Evolutionary conservation across 1,140 invertebrate genomes (phyloP), one percentile per base, ranked within the genome.

Genomic region (Aphis gossypii): DNA sequence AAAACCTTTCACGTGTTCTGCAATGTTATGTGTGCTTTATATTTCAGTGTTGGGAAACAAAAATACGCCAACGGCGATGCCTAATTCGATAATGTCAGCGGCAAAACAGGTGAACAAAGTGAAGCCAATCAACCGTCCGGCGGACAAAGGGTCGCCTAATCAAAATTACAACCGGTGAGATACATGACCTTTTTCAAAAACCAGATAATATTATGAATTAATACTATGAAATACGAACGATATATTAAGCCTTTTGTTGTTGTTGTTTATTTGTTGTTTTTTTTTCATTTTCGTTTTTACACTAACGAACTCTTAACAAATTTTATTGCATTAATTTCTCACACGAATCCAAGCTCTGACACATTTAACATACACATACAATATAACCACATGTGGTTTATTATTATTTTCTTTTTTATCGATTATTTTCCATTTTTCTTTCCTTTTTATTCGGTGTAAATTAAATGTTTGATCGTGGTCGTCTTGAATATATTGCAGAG

Each of bases 391-490:
- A 41, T 23, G 9, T 68, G 60, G 30, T 86, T 86, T 46, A 25
- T 44, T 44, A 44, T 23, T 23, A 83, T 23, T 83, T 7, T 83
- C 35, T 38, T 60, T 35, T 91, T 38, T 90, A 38, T 68, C 20
- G 2, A 51, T 84, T 84, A 48, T 84, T 54, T 83, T 87, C 46
- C 14, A 60, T 56, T n/a, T 94, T 68, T 94, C 44, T 82, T 41
- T 90, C 90, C 93, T 56, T 94, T 94, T 90, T 94, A 41, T 94
- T 94, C 97, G 97, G 96, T 96, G 97, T 97, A 97, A 94, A 93
- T 93, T 97, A 97, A 96, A 96, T 97, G 96, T 68, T 90, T 90
- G 54, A 90, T 68, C 54, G 54, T 41, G 82, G 92, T 93, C 92
- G 82, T 93, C 48, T 93, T 93, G 82, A 84, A 84, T 84, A 30